Evolutionary conservation across 2,113 vertebrate species (phyloP), one percentile per base, ranked within the genome.

Genomic region (Callipepla squamata): DNA sequence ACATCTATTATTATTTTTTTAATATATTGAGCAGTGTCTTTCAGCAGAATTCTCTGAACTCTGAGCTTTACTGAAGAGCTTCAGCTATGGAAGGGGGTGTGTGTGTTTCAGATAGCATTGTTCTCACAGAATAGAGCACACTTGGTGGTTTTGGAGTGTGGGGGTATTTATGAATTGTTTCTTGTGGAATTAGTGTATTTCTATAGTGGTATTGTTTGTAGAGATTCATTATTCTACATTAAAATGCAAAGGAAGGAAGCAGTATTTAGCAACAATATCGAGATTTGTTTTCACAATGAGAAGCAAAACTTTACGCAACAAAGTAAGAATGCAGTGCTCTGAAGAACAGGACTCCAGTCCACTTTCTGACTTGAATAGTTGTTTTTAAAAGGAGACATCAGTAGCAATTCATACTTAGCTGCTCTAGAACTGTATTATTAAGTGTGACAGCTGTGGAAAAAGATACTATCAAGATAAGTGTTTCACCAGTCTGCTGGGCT

Each of bases 141-240:
- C 74, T 21, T 48, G 62, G 83, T 87, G 76, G 72, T 85, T 92
- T 91, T 66, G 34, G 62, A 82, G 82, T 78, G 74, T 50, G 47
- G 47, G 53, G 55, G 34, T 72, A 65, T 80, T 92, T 81, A 73
- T 38, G 79, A 93, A 74, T 79, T 91, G 76, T 96, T 96, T 97
- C 66, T 77, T 91, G 61, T 88, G 93, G 86, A 92, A 94, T 97
- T 89, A 80, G 89, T 16, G 87, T 42, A 82, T 94, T 87, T 97
- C 80, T 95, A 89, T 96, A 61, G 92, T 82, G 44, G 92, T 80
- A 92, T 97, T 97, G 91, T 97, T 97, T 95, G 32, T 70, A 89
- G 48, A 75, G 69, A 83, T 97, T 95, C 61, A 89, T 19, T 96
- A 69, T 93, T 93, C 89, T 94, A 19, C 80, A 81, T 92, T 94